Percentiles rank a stretch among this genome's conserved stretches.
phyloP scores from a whole-genome alignment of 2,797 vertebrate genomes.

The Limnodromus scolopaceus region DNA sequence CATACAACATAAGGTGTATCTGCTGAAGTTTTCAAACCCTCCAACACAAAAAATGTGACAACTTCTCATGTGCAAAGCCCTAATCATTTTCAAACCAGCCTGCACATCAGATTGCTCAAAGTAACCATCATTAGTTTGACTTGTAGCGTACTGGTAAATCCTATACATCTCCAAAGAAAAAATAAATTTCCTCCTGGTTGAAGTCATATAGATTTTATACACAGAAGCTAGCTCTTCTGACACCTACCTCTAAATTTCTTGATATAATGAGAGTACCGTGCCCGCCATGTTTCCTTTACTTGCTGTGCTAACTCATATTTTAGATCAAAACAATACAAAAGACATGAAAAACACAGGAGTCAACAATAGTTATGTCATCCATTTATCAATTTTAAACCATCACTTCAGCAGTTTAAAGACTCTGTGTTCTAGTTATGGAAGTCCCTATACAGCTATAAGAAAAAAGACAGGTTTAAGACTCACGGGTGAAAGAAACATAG shows the following conservation, averaged over 20 bases:
- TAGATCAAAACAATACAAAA: constrained; percentile 12
- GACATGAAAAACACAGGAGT: not conserved
- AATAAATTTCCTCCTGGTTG: not conserved
- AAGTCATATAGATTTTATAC: not conserved
- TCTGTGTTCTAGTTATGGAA: not conserved
- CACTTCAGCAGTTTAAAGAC: not conserved
- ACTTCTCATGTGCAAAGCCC: not conserved
- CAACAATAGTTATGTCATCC: not conserved
- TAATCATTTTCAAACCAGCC: not conserved
- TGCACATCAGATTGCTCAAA: not conserved
- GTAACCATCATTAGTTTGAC: not conserved
- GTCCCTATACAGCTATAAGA: not conserved
- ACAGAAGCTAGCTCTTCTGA: not conserved
- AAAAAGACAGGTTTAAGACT: not conserved
- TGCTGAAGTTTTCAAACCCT: not conserved
- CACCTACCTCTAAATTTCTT: constrained; percentile 19
- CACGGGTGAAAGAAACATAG: not conserved
- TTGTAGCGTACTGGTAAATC: not conserved
- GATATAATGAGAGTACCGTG: not conserved
- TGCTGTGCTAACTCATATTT: not conserved
- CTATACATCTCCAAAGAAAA: not conserved
- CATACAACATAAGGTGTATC: not conserved
- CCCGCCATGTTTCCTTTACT: not conserved
- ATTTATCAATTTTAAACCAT: constrained; percentile 48
- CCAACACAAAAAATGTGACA: not conserved